phyloP scores from a whole-genome alignment of 2,797 vertebrate genomes.

The Lycodopsis pacificus region DNA sequence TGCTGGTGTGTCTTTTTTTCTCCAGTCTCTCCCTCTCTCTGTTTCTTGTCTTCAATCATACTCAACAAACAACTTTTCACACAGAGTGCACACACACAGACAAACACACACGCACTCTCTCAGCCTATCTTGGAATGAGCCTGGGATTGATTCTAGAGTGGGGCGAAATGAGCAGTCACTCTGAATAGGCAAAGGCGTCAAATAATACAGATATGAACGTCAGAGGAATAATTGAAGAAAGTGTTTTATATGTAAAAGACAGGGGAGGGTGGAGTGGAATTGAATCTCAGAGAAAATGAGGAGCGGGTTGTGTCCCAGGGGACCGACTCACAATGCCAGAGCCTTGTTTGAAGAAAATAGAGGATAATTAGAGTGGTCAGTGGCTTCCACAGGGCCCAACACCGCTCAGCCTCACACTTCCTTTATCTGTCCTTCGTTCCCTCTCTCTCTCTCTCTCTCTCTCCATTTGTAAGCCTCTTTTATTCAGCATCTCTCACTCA shows the following conservation, averaged over 20 bases:
- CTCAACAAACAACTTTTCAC: constrained; percentile 63
- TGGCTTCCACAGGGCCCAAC: constrained; percentile 66
- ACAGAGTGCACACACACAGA: constrained; percentile 28
- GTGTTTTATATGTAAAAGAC: constrained; percentile 88
- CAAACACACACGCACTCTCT: constrained; percentile 8
- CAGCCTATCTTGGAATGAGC: constrained; percentile 67
- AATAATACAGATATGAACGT: constrained; percentile 84
- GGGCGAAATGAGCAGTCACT: constrained; percentile 77
- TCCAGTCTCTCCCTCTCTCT: constrained; percentile 44
- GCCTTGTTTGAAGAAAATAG: constrained; percentile 84
- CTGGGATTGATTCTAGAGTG: constrained; percentile 78
- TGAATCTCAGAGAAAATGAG: constrained; percentile 83
- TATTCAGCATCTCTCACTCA: constrained; percentile 43
- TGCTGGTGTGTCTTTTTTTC: constrained; percentile 40
- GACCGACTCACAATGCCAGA: constrained; percentile 75
- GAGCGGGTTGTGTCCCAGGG: constrained; percentile 69
- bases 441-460: constrained; percentile 37
- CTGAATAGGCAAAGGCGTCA: constrained; percentile 76
- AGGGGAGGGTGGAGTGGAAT: constrained; percentile 79
- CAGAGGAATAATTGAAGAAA: constrained; percentile 84
- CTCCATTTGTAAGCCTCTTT: constrained; percentile 43
- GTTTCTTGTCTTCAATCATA: constrained; percentile 66
- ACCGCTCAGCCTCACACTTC: constrained; percentile 54
- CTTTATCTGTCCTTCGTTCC: constrained; percentile 53
- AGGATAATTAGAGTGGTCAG: constrained; percentile 84